Evolutionary conservation across 2,888 invertebrate genomes (phyloP).

Genomic region (Sphaerophoria rueppellii): DNA sequence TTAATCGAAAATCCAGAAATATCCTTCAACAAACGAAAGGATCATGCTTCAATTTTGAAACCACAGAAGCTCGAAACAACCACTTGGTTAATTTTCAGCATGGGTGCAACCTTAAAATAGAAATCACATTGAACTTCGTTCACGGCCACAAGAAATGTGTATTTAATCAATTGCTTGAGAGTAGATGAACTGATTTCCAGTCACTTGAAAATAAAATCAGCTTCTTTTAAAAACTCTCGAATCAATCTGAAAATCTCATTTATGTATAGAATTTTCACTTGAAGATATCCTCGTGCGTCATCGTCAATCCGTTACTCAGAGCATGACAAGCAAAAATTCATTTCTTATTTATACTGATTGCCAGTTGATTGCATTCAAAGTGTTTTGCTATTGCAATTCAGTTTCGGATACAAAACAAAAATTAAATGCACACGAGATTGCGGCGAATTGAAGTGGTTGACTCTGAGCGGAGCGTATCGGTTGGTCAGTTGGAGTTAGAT

Average conservation of each 20-base stretch:
- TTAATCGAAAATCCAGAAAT: too few relatives aligned
- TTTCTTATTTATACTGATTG: conserved; percentile 35
- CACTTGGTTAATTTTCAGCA: conserved; percentile 4
- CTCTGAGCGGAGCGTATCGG: background rate
- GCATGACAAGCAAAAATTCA: conserved; percentile 37
- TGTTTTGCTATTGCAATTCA: conserved; percentile 12
- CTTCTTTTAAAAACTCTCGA: too few relatives aligned
- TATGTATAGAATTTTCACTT: background rate
- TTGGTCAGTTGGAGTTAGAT: background rate
- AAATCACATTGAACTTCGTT: too few relatives aligned
- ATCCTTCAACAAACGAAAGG: background rate
- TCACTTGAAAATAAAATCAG: too few relatives aligned
- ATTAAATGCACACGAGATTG: conserved; percentile 11
- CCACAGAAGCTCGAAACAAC: conserved; percentile 42
- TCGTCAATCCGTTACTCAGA: background rate
- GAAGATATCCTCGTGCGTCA: conserved; percentile 34
- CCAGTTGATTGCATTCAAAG: conserved; percentile 38
- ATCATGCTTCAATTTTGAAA: conserved; percentile 51
- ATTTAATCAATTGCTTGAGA: too few relatives aligned
- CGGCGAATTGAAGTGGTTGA: conserved; percentile 16
- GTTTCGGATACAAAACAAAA: background rate
- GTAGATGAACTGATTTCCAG: too few relatives aligned
- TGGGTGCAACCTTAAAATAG: too few relatives aligned
- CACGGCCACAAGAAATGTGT: too few relatives aligned
- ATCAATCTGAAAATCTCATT: background rate